A percentile compares a stretch with the other conserved stretches of the same genome.
Conservation (phyloP, 2,797 vertebrate genomes). For the Taeniopygia guttata region DNA sequence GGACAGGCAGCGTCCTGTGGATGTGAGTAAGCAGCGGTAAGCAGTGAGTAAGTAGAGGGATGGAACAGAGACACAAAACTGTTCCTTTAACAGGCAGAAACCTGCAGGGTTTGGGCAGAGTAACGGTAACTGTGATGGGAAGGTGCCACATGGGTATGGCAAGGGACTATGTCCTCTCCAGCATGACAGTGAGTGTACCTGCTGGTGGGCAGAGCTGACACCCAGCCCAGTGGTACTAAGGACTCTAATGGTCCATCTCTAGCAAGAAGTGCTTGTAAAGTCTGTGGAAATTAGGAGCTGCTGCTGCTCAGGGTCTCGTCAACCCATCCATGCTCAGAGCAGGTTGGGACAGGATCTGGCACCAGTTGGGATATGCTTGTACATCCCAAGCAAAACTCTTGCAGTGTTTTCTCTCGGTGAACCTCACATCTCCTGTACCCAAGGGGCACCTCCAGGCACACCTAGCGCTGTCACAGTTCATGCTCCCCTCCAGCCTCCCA, state of each 20-base stretch:
- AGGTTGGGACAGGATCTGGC: neutral
- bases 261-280: neutral
- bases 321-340: fast-evolving
- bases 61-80: neutral
- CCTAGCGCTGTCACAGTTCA: no score
- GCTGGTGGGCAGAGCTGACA: fast-evolving
- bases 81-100: neutral
- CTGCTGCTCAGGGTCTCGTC: neutral
- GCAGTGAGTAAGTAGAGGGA: neutral
- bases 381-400: neutral
- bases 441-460: neutral
- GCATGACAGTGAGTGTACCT: neutral
- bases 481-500: neutral
- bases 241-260: neutral
- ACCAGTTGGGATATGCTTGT: fast-evolving
- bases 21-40: neutral
- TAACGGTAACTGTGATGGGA: neutral
- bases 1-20: neutral
- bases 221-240: neutral
- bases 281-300: neutral
- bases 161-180: neutral
- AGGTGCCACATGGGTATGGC: neutral
- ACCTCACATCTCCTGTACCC: neutral
- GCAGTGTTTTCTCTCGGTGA: neutral
- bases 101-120: neutral